Base-by-base conservation (phyloP, 2,113 vertebrate genomes). In the Trochalopteron elliotii region DNA sequence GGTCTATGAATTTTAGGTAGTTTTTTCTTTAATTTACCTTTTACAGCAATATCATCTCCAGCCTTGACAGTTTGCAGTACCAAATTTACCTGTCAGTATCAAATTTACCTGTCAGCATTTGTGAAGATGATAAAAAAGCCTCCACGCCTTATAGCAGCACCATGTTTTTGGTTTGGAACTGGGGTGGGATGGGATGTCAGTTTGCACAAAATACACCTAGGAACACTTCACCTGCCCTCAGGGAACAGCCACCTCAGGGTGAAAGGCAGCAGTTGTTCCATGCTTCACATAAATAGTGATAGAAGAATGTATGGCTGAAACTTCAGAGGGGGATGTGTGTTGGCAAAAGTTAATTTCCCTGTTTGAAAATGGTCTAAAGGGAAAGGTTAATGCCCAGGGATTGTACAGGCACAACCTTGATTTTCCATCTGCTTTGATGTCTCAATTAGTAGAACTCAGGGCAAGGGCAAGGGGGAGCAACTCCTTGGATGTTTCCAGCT, bases 351-450 rank as follows among this genome's bases (percentile, higher is more conserved):
- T 74, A 88, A 61, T 35, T 63, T 37, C 35, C 39, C 42, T 72
- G 59, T 87, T 91, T 91, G 87, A 72, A 96, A 94, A 67, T 50
- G 61, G 57, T 82, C 45, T 44, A 77, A 59, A 87, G 57, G 85
- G 77, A 88, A 83, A 91, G 75, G 61, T 83, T 91, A 94, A 89
- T 71, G 57, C 76, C 55, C 49, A 60, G 84, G 74, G 59, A 92
- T 18, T 91, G 81, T 91, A 74, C 44, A 85, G 55, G 61, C 63
- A 94, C 63, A 95, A 57, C 93, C 89, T 86, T 85, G 68, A 63
- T 95, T 96, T 90, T 90, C 85, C 84, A 78, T 93, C 68, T 75
- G 64, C 94, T 95, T 96, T 95, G 94, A 94, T 95, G 84, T 94
- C 94, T 97, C 84, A 90, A 81, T 94, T 94, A 96, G 90, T 74